A percentile compares a stretch with the other conserved stretches of the same genome.
Conservation (phyloP, 2,888 invertebrate species). For the Hirudinaria manillensis region DNA sequence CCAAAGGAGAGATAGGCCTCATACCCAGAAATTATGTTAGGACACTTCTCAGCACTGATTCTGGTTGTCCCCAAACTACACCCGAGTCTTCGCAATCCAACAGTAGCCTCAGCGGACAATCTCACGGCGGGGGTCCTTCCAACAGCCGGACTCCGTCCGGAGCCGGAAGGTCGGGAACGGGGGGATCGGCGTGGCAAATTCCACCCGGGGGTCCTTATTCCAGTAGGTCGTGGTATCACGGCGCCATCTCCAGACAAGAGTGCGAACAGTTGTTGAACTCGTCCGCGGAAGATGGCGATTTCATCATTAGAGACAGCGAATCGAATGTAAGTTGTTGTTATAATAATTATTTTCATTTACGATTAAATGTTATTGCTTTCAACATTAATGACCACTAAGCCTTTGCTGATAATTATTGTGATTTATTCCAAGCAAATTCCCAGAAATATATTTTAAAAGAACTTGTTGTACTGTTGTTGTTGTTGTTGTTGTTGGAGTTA, state of each 20-base stretch:
- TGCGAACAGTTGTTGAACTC: slow-evolving; percentile 91
- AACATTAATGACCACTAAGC: too few species aligned
- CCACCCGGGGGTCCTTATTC: slow-evolving; percentile 45
- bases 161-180: slow-evolving; percentile 19
- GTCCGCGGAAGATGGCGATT: slow-evolving; percentile 94
- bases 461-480: too few species aligned
- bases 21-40: slow-evolving; percentile 68
- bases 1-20: slow-evolving; percentile 82
- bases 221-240: slow-evolving; percentile 84
- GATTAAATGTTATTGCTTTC: too few species aligned
- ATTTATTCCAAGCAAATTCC: too few species aligned
- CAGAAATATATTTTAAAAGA: too few species aligned
- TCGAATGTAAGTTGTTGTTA: slow-evolving; percentile 75
- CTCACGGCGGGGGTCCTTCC: slow-evolving; percentile 37
- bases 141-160: slow-evolving; percentile 38
- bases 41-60: slow-evolving; percentile 45
- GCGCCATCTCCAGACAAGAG: slow-evolving; percentile 86
- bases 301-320: slow-evolving; percentile 95
- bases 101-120: slow-evolving; percentile 44
- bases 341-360: background rate
- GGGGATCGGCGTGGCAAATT: slow-evolving; percentile 21
- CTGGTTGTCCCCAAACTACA: slow-evolving; percentile 42
- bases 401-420: too few species aligned
- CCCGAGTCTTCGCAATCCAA: slow-evolving; percentile 50
- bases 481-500: too few species aligned